Evolutionary conservation across 2,888 invertebrate species (phyloP).

Genomic region (Xanthorhoe spadicearia): DNA sequence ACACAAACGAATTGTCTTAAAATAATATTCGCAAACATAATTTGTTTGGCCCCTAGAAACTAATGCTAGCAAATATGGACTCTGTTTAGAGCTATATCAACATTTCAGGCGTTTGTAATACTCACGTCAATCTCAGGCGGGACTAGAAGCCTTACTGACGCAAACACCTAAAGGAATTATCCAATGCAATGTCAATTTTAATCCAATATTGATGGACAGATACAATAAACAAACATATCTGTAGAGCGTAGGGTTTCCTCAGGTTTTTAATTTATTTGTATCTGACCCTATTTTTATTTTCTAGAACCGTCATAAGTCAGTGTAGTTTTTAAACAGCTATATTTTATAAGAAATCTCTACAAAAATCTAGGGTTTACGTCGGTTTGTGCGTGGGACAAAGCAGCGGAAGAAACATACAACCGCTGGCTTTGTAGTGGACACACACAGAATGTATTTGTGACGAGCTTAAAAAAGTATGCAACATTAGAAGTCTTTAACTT

Average conservation of each 20-base stretch:
- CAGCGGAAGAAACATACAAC: constrained; percentile 54
- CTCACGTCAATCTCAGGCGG: constrained; percentile 8
- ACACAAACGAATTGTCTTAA: constrained; percentile 17
- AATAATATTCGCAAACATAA: constrained; percentile 26
- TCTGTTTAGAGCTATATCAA: constrained; percentile 15
- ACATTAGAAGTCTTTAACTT: too few relatives aligned
- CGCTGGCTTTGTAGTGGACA: constrained; percentile 49
- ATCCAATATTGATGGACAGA: neutral
- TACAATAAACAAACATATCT: too few relatives aligned
- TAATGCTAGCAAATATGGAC: constrained; percentile 24
- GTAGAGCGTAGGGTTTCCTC: too few relatives aligned
- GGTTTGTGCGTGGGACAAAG: constrained; percentile 61
- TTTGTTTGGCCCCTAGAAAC: constrained; percentile 23
- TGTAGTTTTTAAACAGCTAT: constrained; percentile 26
- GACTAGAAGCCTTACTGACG: neutral
- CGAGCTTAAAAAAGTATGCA: constrained; percentile 2
- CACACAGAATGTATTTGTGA: constrained; percentile 34
- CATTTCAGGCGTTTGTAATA: constrained; percentile 12
- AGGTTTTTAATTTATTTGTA: neutral
- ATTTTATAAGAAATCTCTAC: constrained; percentile 48
- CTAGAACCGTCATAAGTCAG: constrained; percentile 18
- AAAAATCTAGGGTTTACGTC: constrained; percentile 63
- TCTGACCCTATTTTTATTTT: neutral
- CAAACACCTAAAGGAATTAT: neutral
- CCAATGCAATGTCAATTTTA: neutral